Percentiles rank a stretch among this genome's conserved stretches.
phyloP scores from a whole-genome alignment of 2,888 invertebrate genomes.

The Catocala fraxini region DNA sequence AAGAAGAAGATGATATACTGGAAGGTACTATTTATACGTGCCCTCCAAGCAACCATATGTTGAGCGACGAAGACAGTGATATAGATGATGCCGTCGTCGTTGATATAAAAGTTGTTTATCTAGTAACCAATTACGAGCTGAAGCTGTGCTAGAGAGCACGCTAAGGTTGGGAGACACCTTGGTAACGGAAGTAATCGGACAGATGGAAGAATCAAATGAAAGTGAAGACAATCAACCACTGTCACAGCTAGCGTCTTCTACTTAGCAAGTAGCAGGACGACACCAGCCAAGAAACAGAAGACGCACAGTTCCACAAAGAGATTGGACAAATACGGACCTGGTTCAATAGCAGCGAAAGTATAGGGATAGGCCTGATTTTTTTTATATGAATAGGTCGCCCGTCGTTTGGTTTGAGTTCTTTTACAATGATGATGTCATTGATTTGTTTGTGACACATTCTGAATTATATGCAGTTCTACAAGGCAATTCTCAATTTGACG shows the following conservation, averaged over 20 bases:
- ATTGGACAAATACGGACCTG: too few species aligned
- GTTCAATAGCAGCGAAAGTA: too few species aligned
- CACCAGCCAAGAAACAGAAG: neutral
- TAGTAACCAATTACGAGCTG: neutral
- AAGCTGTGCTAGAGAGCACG: neutral
- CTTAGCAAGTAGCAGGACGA: neutral
- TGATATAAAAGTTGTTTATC: neutral
- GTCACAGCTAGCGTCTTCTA: neutral
- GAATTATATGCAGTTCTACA: too few species aligned
- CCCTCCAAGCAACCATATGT: neutral
- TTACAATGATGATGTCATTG: too few species aligned
- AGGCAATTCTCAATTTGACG: too few species aligned
- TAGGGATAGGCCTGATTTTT: too few species aligned
- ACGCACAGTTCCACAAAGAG: too few species aligned
- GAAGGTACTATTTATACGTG: neutral
- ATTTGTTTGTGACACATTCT: too few species aligned
- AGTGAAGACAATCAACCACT: neutral
- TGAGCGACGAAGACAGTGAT: neutral
- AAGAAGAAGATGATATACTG: too few species aligned
- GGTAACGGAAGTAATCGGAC: neutral
- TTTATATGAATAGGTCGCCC: too few species aligned
- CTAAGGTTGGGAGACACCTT: neutral
- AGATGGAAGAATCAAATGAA: neutral
- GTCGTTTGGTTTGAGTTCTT: too few species aligned
- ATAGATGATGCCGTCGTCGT: neutral